Base-by-base conservation (phyloP, 2,888 invertebrate species). In the Drosophila austrosaltans region DNA sequence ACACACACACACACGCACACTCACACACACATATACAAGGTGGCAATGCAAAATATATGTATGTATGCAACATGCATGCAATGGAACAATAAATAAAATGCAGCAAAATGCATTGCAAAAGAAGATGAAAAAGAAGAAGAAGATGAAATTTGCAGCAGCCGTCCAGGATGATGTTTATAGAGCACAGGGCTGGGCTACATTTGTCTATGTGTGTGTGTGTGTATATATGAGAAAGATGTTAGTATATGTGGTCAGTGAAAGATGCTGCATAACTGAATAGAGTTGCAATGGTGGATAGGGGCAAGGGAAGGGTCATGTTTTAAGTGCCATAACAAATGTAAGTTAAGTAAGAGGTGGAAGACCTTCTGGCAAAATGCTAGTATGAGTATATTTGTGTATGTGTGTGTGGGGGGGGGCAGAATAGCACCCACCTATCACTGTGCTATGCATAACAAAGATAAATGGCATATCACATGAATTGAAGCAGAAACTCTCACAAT, bases 11-110 rank as follows among this genome's bases (percentile, higher is more conserved):
- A 63, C 58, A 63, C 59, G 57, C 44, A 70, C 16, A 53, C 63
- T 58, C 59, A 53, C 16, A 22, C 22, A 42, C 58, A 20, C 30
- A 64, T 53, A 57, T 39, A 68, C n/a, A 44, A 71, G 78, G 71
- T 83, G 81, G 69, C 76, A 69, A 72, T 66, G 75, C 70, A 78
- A 77, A 71, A 63, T 78, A 73, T 60, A 77, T 78, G 75, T 60
- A 77, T 79, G 69, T 56, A 65, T 62, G 78, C 79, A 77, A 74
- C 83, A 79, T 80, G 76, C 78, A 85, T 79, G 76, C 76, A 76
- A 78, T 69, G 79, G 77, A 79, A 86, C 86, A 86, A 84, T 84
- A 85, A 86, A 82, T 86, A 85, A 84, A 86, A 82, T 84, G 81
- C 85, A 83, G 81, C 80, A 81, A 81, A 75, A 75, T 83, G 83